These are phyloP conservation scores for Catostomus latipinnis DNA, from an alignment of 2,797 vertebrate genomes.

Conservation along the genomic window DNA sequence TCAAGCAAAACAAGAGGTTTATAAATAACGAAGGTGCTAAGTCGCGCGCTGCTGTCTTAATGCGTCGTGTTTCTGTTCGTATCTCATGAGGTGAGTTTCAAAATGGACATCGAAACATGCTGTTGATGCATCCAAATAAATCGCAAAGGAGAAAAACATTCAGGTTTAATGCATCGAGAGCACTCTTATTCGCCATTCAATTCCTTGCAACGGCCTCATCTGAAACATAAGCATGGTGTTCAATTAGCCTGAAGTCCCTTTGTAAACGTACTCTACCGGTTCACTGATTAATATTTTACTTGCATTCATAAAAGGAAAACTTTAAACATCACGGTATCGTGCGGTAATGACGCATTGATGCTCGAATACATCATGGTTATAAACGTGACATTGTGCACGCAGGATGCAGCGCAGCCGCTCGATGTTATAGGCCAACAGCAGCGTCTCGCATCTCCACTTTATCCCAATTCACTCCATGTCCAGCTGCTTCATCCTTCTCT, in stretches of 20 bases:
- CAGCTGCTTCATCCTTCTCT: conserved; percentile 54
- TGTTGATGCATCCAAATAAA: background rate
- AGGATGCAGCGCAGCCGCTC: conserved; percentile 23
- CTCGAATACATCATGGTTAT: background rate
- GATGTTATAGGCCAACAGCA: conserved; percentile 47
- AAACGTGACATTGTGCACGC: conserved; percentile 8
- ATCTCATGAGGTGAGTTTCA: no score
- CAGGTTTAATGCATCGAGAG: no score
- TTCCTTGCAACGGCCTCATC: background rate
- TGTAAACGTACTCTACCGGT: conserved; percentile 30
- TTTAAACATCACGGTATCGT: background rate
- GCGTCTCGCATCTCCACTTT: conserved; percentile 52
- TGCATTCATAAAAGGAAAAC: background rate
- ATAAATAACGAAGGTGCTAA: background rate
- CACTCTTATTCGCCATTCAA: background rate
- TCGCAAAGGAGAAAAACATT: background rate
- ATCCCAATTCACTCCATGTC: conserved; percentile 34
- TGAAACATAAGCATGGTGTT: conserved; percentile 19
- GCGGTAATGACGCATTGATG: background rate
- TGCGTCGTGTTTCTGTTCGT: conserved; percentile 9
- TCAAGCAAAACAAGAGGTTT: background rate
- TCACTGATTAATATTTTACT: conserved; percentile 35
- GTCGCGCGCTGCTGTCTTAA: background rate
- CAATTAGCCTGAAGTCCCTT: conserved; percentile 16
- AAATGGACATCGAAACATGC: background rate